phyloP scores from a whole-genome alignment of 2,888 invertebrate species.

The Drepanosiphum platanoidis region DNA sequence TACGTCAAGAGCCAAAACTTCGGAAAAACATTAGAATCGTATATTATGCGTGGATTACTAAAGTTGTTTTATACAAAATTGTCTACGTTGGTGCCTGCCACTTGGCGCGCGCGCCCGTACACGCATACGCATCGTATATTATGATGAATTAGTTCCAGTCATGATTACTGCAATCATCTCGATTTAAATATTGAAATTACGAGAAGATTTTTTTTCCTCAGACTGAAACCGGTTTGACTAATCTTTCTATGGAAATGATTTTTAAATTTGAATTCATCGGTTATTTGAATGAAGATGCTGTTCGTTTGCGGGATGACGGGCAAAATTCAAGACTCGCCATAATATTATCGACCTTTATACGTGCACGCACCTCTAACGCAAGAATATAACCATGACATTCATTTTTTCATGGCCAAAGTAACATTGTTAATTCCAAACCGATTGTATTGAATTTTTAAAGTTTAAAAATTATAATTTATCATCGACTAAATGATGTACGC shows the following conservation, averaged over 20 bases:
- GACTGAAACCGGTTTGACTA: neutral
- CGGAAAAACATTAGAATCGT: neutral
- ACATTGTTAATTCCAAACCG: neutral
- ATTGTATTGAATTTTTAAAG: neutral
- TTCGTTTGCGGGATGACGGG: neutral
- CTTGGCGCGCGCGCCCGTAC: neutral
- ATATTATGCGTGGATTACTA: neutral
- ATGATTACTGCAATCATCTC: neutral
- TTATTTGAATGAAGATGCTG: neutral
- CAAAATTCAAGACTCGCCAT: neutral
- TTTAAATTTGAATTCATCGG: neutral
- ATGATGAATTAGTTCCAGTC: neutral
- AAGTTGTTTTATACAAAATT: slow-evolving; percentile 1
- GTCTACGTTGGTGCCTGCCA: neutral
- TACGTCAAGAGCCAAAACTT: neutral
- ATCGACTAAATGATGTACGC: neutral
- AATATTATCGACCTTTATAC: neutral
- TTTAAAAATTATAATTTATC: neutral
- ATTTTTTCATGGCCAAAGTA: neutral
- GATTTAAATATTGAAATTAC: slow-evolving; percentile 14
- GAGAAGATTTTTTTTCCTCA: neutral
- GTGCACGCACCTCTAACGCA: neutral
- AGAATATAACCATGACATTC: slow-evolving; percentile 33
- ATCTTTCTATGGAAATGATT: slow-evolving; percentile 8
- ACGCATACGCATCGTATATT: neutral